Conservation (phyloP, 2,888 invertebrate species). For the Cryptus viduatorius region DNA sequence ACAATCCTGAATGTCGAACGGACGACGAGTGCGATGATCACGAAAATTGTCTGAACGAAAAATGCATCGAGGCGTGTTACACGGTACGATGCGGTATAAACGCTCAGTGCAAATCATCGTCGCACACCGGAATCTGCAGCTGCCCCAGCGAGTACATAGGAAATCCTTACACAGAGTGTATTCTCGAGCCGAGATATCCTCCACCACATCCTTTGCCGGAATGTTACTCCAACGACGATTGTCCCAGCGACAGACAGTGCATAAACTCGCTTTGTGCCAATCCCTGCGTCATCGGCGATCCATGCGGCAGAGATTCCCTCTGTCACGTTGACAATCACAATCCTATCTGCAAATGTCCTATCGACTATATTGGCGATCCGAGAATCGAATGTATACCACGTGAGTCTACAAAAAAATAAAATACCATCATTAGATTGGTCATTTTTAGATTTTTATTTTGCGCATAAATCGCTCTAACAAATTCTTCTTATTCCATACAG, state of each 20-base stretch:
- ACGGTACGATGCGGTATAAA: conserved; percentile 93
- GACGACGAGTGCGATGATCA: conserved; percentile 91
- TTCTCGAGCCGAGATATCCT: conserved; percentile 81
- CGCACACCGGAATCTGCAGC: conserved; percentile 92
- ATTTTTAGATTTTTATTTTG: background rate
- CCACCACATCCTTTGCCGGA: conserved; percentile 85
- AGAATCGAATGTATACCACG: conserved; percentile 91
- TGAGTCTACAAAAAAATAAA: conserved; percentile 86
- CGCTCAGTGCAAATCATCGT: conserved; percentile 91
- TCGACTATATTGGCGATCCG: conserved; percentile 91
- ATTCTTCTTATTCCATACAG: conserved; percentile 77
- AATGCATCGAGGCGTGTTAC: conserved; percentile 92
- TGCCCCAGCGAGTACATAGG: conserved; percentile 93
- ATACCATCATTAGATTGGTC: background rate
- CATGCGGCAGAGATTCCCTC: conserved; percentile 93
- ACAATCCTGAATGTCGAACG: conserved; percentile 86
- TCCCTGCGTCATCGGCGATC: conserved; percentile 89
- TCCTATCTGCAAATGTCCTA: conserved; percentile 93
- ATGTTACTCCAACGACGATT: conserved; percentile 93
- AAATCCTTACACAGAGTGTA: conserved; percentile 92
- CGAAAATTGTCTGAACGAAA: conserved; percentile 91
- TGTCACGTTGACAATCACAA: conserved; percentile 92
- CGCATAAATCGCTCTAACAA: background rate
- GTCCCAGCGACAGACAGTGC: conserved; percentile 91
- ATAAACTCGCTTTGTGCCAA: conserved; percentile 91